Conservation (phyloP, 2,888 invertebrate species). For the Griposia aprilina region DNA sequence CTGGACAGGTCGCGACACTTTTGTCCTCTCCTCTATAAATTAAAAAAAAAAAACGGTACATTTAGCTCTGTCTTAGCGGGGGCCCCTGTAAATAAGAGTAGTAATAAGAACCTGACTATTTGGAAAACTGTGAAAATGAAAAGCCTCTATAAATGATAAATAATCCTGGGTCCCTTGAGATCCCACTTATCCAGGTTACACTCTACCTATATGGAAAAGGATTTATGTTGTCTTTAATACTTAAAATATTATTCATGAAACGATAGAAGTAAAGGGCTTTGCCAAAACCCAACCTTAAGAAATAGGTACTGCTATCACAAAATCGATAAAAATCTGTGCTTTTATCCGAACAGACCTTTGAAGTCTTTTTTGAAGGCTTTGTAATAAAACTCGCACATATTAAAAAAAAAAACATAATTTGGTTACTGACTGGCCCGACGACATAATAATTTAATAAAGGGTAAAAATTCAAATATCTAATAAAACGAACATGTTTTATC, state of each 20-base stretch:
- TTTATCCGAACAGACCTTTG: neutral
- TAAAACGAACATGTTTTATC: neutral
- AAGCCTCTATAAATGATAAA: neutral
- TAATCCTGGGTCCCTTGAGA: neutral
- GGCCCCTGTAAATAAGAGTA: neutral
- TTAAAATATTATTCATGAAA: neutral
- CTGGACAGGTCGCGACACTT: no score
- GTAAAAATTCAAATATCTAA: constrained; percentile 5
- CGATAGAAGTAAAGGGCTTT: neutral
- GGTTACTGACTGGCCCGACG: neutral
- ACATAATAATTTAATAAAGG: constrained; percentile 2
- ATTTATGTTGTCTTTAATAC: neutral
- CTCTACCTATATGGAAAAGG: neutral
- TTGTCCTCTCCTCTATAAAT: no score
- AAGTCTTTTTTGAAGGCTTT: neutral
- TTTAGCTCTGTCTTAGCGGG: no score
- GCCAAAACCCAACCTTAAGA: neutral
- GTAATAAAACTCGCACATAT: constrained; percentile 1
- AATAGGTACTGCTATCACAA: neutral
- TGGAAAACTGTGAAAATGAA: neutral
- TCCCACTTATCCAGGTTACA: neutral
- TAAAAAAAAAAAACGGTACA: no score
- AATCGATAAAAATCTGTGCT: neutral
- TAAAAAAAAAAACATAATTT: neutral
- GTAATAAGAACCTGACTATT: neutral